Evolutionary conservation across 2,797 vertebrate species (phyloP).

Genomic region (Odontamblyopus lacepedii): DNA sequence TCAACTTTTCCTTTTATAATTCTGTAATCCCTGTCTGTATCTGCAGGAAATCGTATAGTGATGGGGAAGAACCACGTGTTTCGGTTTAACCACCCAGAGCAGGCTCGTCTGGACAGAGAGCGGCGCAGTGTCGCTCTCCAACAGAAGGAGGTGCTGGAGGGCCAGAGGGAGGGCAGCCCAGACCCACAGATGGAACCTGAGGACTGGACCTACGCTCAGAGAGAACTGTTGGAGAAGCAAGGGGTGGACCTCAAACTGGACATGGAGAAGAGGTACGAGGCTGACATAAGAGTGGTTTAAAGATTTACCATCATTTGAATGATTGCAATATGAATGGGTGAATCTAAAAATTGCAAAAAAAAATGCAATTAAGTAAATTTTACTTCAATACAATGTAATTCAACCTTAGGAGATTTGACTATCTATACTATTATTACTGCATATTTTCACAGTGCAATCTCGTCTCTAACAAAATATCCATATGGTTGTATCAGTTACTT

Average conservation of each 20-base stretch:
- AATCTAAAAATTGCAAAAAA: no score
- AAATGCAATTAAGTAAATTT: no score
- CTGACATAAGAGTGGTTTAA: not conserved
- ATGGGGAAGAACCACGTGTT: constrained; percentile 94
- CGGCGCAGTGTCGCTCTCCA: constrained; percentile 71
- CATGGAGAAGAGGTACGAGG: constrained; percentile 85
- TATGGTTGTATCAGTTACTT: no score
- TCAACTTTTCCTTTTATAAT: no score
- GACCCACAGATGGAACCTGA: constrained; percentile 52
- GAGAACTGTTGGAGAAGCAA: constrained; percentile 86
- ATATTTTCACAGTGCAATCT: no score
- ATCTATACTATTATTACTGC: no score
- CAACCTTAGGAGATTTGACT: no score
- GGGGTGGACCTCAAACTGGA: constrained; percentile 91
- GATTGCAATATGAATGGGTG: not conserved
- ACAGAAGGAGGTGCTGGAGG: constrained; percentile 71
- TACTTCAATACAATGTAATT: no score
- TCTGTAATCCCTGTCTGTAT: not conserved
- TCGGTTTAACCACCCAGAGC: constrained; percentile 90
- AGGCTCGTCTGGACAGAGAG: constrained; percentile 86
- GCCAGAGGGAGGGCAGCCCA: not conserved
- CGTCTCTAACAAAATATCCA: no score
- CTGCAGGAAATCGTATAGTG: constrained; percentile 85
- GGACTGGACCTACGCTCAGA: constrained; percentile 91
- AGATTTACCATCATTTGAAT: not conserved